A percentile compares a stretch with the other conserved stretches of the same genome.
Conservation (phyloP, 2,113 vertebrate genomes). For the Nanorana parkeri region DNA sequence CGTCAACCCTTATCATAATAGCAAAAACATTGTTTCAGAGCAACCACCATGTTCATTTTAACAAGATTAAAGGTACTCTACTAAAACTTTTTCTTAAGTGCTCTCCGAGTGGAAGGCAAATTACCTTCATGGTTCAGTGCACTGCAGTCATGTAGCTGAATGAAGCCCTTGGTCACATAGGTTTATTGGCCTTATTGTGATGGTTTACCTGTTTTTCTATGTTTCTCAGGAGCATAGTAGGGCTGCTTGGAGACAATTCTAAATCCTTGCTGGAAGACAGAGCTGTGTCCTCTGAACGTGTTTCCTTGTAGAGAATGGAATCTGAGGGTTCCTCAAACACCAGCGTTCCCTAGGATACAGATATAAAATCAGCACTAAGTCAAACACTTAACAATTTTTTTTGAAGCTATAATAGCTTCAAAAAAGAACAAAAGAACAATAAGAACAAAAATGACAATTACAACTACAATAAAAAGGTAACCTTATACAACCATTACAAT, state of each 20-base stretch:
- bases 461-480: too few relatives aligned
- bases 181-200: constrained; percentile 37
- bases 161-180: background rate
- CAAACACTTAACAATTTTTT: constrained; percentile 18
- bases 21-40: too few relatives aligned
- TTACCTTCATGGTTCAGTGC: constrained; percentile 50
- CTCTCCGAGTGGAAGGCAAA: constrained; percentile 19
- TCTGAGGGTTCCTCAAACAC: constrained; percentile 84
- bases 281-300: constrained; percentile 70
- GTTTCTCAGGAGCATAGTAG: constrained; percentile 87
- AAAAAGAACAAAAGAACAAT: too few relatives aligned
- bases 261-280: constrained; percentile 77
- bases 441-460: too few relatives aligned
- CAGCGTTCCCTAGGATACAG: constrained; percentile 80
- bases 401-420: too few relatives aligned
- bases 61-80: background rate
- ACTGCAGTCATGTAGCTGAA: constrained; percentile 55
- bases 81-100: background rate
- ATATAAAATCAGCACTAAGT: constrained; percentile 66
- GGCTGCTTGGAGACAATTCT: constrained; percentile 89
- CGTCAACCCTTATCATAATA: too few relatives aligned
- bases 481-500: too few relatives aligned
- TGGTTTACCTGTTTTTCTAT: constrained; percentile 92
- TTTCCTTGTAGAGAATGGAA: constrained; percentile 80
- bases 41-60: constrained; percentile 19